Base-by-base conservation (phyloP, 2,888 invertebrate species). In the Aspidiotus rigidus region DNA sequence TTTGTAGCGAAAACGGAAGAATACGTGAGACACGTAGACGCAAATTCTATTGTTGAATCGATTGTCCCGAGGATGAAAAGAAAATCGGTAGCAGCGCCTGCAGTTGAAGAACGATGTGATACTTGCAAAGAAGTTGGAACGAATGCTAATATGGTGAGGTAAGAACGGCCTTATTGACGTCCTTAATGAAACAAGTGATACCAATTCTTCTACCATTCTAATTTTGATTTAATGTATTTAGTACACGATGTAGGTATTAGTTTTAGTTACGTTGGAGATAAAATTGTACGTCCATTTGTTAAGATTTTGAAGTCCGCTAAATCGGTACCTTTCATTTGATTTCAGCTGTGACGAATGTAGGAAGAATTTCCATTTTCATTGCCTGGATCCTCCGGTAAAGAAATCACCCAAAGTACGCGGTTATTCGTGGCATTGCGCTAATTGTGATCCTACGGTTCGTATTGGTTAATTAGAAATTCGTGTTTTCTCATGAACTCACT, bases 381-480 rank as follows among this genome's bases (percentile, higher is more conserved):
- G 96, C 79, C 81, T 96, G 75, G 91, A 93, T 79, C 96, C 96
- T 63, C 96, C 96, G 13, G 83, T 93, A 13, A 94, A 92, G 79
- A 93, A 93, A 79, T 89, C 93, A 71, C 95, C 95, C 1, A 95
- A 95, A 82, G 87, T 89, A 75, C 85, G 93, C 69, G 94, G 95
- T 44, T 95, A 94, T 78, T 91, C 91, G 13, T 95, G 95, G 95
- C 93, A 92, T 79, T 95, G 95, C 79, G 93, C 92, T 64, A 92
- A 93, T 78, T 95, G 95, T 82, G 94, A 94, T 81, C 90, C 91
- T 71, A 91, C 91, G 75, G 92, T 89, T 78, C 83, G 84, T 83
- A 5, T 64, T n/a, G n/a, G n/a, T n/a, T n/a, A n/a, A n/a, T n/a
- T n/a, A n/a, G n/a, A n/a, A n/a, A n/a, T 89, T 78, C 83, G 84